Evolutionary conservation across 2,113 vertebrate species (phyloP).

Genomic region (Galeopterus variegatus): DNA sequence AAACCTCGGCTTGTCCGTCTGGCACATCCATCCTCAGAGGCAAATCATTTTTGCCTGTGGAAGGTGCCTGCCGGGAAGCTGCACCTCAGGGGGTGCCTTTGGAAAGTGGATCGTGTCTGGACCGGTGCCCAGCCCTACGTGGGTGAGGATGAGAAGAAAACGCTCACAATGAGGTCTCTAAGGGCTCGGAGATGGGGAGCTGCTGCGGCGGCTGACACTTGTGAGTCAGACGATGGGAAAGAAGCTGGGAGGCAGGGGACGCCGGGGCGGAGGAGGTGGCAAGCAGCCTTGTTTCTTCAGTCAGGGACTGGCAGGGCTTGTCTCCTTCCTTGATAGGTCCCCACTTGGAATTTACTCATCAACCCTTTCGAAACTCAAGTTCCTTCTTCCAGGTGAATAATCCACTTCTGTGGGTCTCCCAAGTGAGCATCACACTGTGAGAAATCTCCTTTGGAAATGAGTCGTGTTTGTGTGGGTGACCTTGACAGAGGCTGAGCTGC

Average conservation of each 20-base stretch:
- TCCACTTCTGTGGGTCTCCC: not conserved
- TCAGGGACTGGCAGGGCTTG: conserved; percentile 53
- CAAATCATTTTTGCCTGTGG: conserved; percentile 72
- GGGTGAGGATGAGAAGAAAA: conserved; percentile 72
- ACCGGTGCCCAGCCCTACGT: conserved; percentile 44
- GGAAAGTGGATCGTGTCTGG: conserved; percentile 72
- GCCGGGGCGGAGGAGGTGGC: conserved; percentile 14
- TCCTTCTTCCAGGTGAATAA: conserved; percentile 67
- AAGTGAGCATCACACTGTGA: not conserved
- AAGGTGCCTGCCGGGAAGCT: conserved; percentile 79
- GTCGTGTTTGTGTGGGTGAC: not conserved
- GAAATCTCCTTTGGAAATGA: not conserved
- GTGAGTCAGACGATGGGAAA: conserved; percentile 77
- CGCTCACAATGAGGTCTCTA: conserved; percentile 58
- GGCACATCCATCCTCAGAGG: conserved; percentile 53
- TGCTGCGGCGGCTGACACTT: conserved; percentile 48
- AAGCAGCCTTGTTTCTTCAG: conserved; percentile 52
- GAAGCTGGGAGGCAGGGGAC: conserved; percentile 30
- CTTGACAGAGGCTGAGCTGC: not conserved
- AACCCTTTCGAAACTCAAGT: not conserved
- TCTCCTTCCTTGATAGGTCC: conserved; percentile 8
- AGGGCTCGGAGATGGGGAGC: conserved; percentile 50
- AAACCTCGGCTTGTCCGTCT: conserved; percentile 63
- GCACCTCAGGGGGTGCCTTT: conserved; percentile 73
- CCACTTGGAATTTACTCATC: conserved; percentile 48